phyloP scores from a whole-genome alignment of 2,888 invertebrate genomes.

The Cinara cedri region DNA sequence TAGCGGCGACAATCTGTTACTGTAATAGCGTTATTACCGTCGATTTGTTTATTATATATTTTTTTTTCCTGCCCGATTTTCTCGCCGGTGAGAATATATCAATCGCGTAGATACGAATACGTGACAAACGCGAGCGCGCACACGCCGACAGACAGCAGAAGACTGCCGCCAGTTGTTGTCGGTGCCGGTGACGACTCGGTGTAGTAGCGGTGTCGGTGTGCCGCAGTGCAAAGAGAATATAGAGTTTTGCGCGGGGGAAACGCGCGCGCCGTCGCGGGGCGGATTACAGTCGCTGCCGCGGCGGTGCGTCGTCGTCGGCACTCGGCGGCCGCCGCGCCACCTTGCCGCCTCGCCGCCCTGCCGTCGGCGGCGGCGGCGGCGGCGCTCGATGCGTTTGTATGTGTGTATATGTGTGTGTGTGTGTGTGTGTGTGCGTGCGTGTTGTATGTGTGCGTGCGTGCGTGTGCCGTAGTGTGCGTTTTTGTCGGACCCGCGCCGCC shows the following conservation, averaged over 20 bases:
- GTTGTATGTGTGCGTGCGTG: neutral
- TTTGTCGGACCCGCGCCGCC: constrained; percentile 49
- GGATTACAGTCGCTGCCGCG: constrained; percentile 38
- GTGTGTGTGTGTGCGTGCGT: constrained; percentile 21
- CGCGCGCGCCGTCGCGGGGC: constrained; percentile 40
- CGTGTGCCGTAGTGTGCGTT: constrained; percentile 8
- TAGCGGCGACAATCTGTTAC: no score
- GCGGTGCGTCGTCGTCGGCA: constrained; percentile 4
- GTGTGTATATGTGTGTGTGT: constrained; percentile 2
- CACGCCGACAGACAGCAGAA: neutral
- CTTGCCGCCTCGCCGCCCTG: neutral
- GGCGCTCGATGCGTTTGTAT: neutral
- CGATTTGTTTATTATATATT: no score
- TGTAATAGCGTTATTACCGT: no score
- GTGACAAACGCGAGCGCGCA: neutral
- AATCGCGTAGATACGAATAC: neutral
- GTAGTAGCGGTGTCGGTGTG: neutral
- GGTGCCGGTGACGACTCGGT: neutral
- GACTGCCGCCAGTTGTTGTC: neutral
- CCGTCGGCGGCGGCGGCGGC: constrained; percentile 5
- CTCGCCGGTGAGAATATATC: no score
- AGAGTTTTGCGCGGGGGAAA: neutral
- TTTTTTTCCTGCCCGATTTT: no score
- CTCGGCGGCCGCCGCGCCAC: constrained; percentile 16
- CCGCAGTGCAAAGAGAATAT: neutral